phyloP scores from a whole-genome alignment of 2,797 vertebrate genomes.

The Protosalanx chinensis region DNA sequence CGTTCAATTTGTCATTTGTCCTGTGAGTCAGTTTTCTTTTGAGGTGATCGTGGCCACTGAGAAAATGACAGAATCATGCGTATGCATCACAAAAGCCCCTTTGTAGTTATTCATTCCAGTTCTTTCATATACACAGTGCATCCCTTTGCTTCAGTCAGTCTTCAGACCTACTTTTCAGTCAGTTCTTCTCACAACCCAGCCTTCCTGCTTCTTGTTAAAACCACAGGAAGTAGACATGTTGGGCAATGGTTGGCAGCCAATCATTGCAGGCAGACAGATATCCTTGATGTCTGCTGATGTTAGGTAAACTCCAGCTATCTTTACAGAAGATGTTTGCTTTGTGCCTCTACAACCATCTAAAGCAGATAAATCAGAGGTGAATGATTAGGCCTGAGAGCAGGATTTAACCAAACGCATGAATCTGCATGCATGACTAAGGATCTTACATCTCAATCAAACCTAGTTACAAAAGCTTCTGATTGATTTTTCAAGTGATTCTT shows the following conservation, averaged over 20 bases:
- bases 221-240: slow-evolving; percentile 66
- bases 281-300: slow-evolving; percentile 16
- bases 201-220: slow-evolving; percentile 41
- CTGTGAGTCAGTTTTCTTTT: background rate
- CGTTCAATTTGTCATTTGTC: no score
- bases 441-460: no score
- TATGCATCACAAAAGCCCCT: background rate
- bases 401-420: background rate
- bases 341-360: slow-evolving; percentile 26
- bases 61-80: background rate
- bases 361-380: background rate
- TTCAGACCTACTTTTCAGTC: background rate
- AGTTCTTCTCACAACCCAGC: slow-evolving; percentile 39
- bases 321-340: slow-evolving; percentile 17
- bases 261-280: slow-evolving; percentile 49
- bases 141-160: background rate
- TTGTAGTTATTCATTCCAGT: background rate
- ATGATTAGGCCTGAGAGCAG: background rate
- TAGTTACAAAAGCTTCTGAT: background rate
- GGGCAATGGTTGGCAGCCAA: slow-evolving; percentile 54
- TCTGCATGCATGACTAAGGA: no score
- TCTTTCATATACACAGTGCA: background rate
- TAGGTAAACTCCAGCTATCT: background rate
- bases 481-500: no score
- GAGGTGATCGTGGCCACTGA: background rate